Percentiles rank a stretch among this genome's conserved stretches.
These are phyloP conservation scores for Tridacna gigas DNA, from an alignment of 2,888 invertebrate genomes.

Conservation along the genomic window DNA sequence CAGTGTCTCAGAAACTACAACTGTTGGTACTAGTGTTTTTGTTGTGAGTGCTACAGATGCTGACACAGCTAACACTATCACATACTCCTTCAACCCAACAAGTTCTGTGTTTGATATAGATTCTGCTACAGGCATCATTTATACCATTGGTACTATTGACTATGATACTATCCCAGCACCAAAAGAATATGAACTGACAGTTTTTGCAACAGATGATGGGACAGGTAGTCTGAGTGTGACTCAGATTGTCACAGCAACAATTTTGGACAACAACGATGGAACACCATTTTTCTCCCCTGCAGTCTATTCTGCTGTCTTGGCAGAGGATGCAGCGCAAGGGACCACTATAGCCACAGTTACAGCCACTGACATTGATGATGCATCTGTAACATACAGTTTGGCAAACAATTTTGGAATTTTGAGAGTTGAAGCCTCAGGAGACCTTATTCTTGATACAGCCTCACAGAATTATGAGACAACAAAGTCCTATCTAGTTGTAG, in stretches of 20 bases:
- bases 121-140: conserved; percentile 62
- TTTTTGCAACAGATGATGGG: conserved; percentile 63
- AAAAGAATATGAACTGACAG: conserved; percentile 57
- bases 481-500: conserved; percentile 59
- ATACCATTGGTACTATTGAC: conserved; percentile 54
- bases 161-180: conserved; percentile 69
- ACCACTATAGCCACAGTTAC: conserved; percentile 61
- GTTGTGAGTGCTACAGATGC: conserved; percentile 65
- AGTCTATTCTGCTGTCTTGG: conserved; percentile 67
- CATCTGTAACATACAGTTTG: conserved; percentile 62
- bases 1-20: conserved; percentile 59
- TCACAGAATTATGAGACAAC: conserved; percentile 69
- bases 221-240: conserved; percentile 37
- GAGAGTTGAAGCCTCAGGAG: conserved; percentile 60
- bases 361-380: conserved; percentile 71
- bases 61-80: conserved; percentile 64
- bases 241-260: conserved; percentile 62
- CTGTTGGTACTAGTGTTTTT: conserved; percentile 63
- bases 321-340: conserved; percentile 68
- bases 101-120: conserved; percentile 66
- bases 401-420: conserved; percentile 55
- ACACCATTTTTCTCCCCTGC: conserved; percentile 64
- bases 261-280: conserved; percentile 72
- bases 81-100: conserved; percentile 40
- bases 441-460: conserved; percentile 56